Percentiles rank a stretch among this genome's conserved stretches.
Evolutionary conservation across 2,888 invertebrate species (phyloP).

Genomic region (Lepidochrysops patricia): DNA sequence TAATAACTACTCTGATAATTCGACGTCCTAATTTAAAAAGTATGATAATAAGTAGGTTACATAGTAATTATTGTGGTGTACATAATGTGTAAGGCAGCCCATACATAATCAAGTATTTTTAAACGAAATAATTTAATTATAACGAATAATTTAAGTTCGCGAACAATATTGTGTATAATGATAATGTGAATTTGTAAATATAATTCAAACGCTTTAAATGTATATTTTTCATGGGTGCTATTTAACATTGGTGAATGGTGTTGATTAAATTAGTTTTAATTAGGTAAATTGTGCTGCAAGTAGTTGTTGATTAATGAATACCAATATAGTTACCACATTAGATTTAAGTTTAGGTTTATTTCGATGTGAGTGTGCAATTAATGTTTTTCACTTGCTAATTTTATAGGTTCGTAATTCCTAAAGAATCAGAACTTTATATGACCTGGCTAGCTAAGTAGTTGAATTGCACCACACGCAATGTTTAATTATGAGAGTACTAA

Average conservation of each 20-base stretch:
- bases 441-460: background rate
- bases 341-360: slow-evolving; percentile 53
- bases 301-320: slow-evolving; percentile 39
- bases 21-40: background rate
- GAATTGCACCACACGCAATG: background rate
- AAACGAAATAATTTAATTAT: slow-evolving; percentile 20
- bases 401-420: background rate
- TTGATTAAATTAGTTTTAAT: slow-evolving; percentile 33
- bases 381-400: background rate
- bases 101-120: slow-evolving; percentile 36
- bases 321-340: slow-evolving; percentile 58
- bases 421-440: background rate
- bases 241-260: slow-evolving; percentile 65
- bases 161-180: slow-evolving; percentile 49
- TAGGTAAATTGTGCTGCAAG: slow-evolving; percentile 22
- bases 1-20: background rate
- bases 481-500: background rate
- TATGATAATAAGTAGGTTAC: background rate
- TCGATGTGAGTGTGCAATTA: slow-evolving; percentile 59
- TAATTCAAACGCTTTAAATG: slow-evolving; percentile 49
- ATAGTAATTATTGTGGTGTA: slow-evolving; percentile 47
- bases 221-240: slow-evolving; percentile 71
- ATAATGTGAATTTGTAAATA: slow-evolving; percentile 42
- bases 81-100: slow-evolving; percentile 52
- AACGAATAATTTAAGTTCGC: background rate